These are phyloP conservation scores for Periparus ater DNA, from an alignment of 2,797 vertebrate species.

Conservation along the genomic window DNA sequence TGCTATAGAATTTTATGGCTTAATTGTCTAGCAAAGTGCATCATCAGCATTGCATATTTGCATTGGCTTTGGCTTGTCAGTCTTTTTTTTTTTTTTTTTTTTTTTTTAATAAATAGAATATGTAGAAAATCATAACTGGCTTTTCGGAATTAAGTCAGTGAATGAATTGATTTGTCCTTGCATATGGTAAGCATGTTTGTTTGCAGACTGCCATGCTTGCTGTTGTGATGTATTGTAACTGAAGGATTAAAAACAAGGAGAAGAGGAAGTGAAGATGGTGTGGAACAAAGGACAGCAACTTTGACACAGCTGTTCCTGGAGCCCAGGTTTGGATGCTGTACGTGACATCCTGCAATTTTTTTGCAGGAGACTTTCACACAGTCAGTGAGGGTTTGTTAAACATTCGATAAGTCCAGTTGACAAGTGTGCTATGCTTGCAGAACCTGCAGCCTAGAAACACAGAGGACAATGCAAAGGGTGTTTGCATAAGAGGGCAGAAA, in stretches of 20 bases:
- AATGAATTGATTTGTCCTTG: background rate
- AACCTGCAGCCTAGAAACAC: background rate
- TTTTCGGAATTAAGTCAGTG: background rate
- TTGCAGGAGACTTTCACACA: background rate
- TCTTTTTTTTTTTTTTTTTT: background rate
- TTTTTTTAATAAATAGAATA: background rate
- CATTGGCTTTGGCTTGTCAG: background rate
- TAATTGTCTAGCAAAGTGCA: background rate
- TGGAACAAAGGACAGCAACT: background rate
- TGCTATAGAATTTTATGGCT: background rate
- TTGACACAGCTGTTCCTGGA: background rate
- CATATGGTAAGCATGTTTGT: background rate
- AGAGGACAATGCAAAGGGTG: background rate
- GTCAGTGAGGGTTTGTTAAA: background rate
- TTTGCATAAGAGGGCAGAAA: background rate
- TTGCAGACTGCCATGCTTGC: background rate
- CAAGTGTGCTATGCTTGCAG: slow-evolving; percentile 2
- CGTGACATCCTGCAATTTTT: background rate
- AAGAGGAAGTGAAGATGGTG: background rate
- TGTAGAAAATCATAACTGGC: background rate
- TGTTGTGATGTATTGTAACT: background rate
- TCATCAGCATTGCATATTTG: background rate
- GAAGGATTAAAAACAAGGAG: background rate
- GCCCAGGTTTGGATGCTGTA: background rate
- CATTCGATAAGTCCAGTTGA: background rate